phyloP scores from a whole-genome alignment of 2,888 invertebrate species.

The Drosophila sordidula region DNA sequence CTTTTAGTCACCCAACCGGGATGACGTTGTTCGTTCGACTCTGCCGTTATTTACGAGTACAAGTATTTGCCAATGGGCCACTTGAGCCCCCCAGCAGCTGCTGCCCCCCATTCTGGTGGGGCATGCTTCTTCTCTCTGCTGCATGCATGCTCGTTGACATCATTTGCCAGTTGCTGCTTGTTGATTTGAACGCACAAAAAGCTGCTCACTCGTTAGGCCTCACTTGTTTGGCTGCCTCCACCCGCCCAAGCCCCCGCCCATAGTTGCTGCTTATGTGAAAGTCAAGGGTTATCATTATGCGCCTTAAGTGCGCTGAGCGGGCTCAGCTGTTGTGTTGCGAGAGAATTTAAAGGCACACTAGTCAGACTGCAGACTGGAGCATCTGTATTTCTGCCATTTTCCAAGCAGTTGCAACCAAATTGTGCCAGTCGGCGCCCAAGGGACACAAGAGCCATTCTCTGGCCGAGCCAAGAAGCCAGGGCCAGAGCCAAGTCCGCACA shows the following conservation, averaged over 20 bases:
- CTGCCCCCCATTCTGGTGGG: constrained; percentile 13
- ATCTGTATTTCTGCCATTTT: constrained; percentile 59
- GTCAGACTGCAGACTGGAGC: constrained; percentile 26
- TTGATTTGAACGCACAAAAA: constrained; percentile 73
- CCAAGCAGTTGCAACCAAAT: constrained; percentile 74
- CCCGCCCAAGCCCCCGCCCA: constrained; percentile 1
- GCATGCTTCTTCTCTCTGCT: constrained; percentile 32
- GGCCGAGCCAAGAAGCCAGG: constrained; percentile 58
- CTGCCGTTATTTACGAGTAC: constrained; percentile 60
- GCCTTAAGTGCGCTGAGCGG: constrained; percentile 44
- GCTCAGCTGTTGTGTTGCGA: constrained; percentile 29
- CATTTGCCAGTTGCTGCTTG: constrained; percentile 71
- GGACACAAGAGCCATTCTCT: constrained; percentile 31
- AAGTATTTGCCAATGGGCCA: constrained; percentile 65
- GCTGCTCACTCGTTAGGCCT: constrained; percentile 73
- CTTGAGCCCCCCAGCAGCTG: constrained; percentile 34
- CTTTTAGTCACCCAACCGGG: constrained; percentile 54
- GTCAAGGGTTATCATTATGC: constrained; percentile 80
- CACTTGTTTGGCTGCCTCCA: constrained; percentile 56
- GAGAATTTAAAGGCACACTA: constrained; percentile 32
- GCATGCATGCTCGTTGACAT: constrained; percentile 76
- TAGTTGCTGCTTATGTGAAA: constrained; percentile 56
- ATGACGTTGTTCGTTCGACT: constrained; percentile 51
- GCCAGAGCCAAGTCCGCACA: constrained; percentile 36
- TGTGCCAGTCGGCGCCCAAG: constrained; percentile 48